Percentiles rank a stretch among this genome's conserved stretches.
Conservation (phyloP, 1,140 invertebrate species). For the Tachypleus tridentatus region DNA sequence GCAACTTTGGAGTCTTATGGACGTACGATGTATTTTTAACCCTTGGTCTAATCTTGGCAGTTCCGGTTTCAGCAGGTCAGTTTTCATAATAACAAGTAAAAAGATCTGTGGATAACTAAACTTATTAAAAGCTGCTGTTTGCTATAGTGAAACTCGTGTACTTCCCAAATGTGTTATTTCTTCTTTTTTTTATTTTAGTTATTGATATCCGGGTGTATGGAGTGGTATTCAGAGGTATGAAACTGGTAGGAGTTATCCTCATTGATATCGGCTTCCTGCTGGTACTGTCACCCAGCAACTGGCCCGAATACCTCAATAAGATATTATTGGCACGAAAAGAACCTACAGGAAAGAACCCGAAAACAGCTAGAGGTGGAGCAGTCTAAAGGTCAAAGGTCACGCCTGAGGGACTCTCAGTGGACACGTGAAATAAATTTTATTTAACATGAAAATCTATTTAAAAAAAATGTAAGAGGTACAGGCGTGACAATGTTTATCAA, state of each 20-base stretch:
- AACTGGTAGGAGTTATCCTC: conserved; percentile 77
- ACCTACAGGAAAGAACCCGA: conserved; percentile 3
- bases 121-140: no score
- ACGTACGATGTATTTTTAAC: conserved; percentile 90
- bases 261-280: conserved; percentile 45
- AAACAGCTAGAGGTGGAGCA: background rate
- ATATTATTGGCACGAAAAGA: conserved; percentile 49
- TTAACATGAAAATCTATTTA: no score
- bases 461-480: no score
- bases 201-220: conserved; percentile 73
- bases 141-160: no score
- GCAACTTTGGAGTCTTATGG: conserved; percentile 75
- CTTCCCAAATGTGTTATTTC: no score
- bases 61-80: conserved; percentile 81
- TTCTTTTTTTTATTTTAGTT: conserved; percentile 41
- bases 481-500: no score
- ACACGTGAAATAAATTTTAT: background rate
- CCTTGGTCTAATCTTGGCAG: conserved; percentile 75
- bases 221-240: conserved; percentile 81
- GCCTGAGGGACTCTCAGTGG: background rate
- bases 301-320: conserved; percentile 79
- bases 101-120: no score
- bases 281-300: conserved; percentile 88
- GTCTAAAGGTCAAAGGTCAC: background rate
- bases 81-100: background rate